Conservation (phyloP, 2,888 invertebrate species). For the Oscheius sp. region DNA sequence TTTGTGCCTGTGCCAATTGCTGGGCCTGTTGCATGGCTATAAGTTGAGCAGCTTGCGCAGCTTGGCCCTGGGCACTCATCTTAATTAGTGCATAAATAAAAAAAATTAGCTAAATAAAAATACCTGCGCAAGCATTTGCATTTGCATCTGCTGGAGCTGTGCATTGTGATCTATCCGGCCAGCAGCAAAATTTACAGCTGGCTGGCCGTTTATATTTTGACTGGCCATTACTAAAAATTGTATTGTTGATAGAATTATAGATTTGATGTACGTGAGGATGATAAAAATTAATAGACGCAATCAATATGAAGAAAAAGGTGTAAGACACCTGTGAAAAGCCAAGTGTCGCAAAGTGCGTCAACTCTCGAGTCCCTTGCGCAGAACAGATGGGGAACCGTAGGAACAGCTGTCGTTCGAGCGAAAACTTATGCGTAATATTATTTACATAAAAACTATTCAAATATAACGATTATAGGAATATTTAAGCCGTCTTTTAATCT, state of each 20-base stretch:
- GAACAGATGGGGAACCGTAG: neutral
- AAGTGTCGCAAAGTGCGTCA: too few species aligned
- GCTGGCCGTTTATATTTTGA: slow-evolving; percentile 5
- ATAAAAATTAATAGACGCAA: neutral
- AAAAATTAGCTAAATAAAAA: neutral
- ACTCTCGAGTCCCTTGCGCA: too few species aligned
- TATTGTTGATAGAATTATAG: too few species aligned
- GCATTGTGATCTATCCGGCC: neutral
- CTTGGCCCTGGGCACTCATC: slow-evolving; percentile 11
- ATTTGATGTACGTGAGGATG: neutral
- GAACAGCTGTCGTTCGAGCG: neutral
- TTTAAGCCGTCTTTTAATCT: too few species aligned
- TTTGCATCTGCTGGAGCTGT: slow-evolving; percentile 19
- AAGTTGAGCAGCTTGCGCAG: slow-evolving; percentile 18
- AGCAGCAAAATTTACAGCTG: neutral
- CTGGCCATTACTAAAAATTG: neutral
- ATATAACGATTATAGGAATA: neutral
- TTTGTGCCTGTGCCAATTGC: slow-evolving; percentile 15
- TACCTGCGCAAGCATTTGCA: slow-evolving; percentile 26
- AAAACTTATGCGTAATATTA: neutral
- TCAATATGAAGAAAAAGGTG: neutral
- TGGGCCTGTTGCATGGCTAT: slow-evolving; percentile 26
- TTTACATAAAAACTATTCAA: neutral
- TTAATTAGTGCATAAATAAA: neutral
- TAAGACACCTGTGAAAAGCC: neutral